A percentile compares a stretch with the other conserved stretches of the same genome.
phyloP scores from a whole-genome alignment of 2,888 invertebrate species.

The Xanthia togata region DNA sequence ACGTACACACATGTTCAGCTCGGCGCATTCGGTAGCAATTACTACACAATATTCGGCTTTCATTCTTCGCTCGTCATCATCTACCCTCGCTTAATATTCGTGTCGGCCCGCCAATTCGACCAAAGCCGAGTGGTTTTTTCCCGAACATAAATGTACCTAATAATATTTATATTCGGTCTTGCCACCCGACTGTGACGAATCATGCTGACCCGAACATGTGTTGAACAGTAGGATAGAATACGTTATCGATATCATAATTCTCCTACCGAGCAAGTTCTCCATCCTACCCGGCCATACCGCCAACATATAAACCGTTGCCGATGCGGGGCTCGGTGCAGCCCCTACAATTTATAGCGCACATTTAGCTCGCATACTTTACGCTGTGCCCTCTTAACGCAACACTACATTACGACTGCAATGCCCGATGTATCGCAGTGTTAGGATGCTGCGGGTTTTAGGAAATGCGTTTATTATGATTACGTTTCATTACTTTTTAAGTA shows the following conservation, averaged over 20 bases:
- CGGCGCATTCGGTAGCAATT: neutral
- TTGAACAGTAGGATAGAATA: neutral
- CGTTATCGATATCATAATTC: neutral
- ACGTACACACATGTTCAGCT: too few species aligned
- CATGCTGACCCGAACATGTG: neutral
- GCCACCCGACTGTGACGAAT: neutral
- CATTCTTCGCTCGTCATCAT: neutral
- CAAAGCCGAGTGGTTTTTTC: neutral
- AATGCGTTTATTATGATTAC: constrained; percentile 37
- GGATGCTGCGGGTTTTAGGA: constrained; percentile 52
- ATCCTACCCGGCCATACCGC: constrained; percentile 58
- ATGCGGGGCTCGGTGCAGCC: constrained; percentile 79
- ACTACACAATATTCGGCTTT: neutral
- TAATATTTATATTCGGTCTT: neutral
- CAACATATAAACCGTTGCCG: constrained; percentile 77
- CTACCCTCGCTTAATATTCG: neutral
- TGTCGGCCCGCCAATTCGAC: neutral
- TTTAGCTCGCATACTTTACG: constrained; percentile 86
- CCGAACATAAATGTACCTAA: neutral
- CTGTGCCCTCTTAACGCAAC: constrained; percentile 81
- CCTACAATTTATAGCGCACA: constrained; percentile 82
- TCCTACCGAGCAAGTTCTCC: constrained; percentile 21
- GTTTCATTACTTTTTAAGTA: constrained; percentile 29
- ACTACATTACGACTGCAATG: constrained; percentile 77
- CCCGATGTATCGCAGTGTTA: constrained; percentile 60